These are phyloP conservation scores for Meliscaeva auricollis DNA, from an alignment of 2,888 invertebrate species.

Conservation along the genomic window DNA sequence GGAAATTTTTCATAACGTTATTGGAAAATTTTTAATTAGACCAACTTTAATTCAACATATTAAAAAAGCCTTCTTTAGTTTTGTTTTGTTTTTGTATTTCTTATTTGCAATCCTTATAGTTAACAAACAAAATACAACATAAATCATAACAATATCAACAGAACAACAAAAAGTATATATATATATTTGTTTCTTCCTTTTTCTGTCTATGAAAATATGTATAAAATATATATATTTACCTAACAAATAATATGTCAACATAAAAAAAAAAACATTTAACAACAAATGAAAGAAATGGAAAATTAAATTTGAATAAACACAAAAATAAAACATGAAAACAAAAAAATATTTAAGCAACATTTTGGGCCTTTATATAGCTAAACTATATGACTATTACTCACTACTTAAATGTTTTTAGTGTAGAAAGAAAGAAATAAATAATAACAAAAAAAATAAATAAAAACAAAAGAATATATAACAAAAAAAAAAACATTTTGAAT, in stretches of 20 bases:
- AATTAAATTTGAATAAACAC: constrained; percentile 39
- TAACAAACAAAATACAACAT: constrained; percentile 7
- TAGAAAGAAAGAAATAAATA: constrained; percentile 56
- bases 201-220: constrained; percentile 60
- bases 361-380: constrained; percentile 76
- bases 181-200: constrained; percentile 61
- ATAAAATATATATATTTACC: constrained; percentile 68
- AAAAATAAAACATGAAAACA: constrained; percentile 80
- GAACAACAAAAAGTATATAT: constrained; percentile 37
- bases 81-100: background rate
- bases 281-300: constrained; percentile 48
- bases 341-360: constrained; percentile 81
- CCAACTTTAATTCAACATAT: constrained; percentile 3
- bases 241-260: constrained; percentile 67
- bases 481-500: constrained; percentile 84
- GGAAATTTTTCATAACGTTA: constrained; percentile 54
- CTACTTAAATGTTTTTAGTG: constrained; percentile 75
- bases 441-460: constrained; percentile 25
- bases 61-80: background rate
- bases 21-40: constrained; percentile 44
- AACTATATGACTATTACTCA: constrained; percentile 73
- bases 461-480: constrained; percentile 86
- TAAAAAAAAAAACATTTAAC: constrained; percentile 45
- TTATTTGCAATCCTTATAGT: constrained; percentile 18
- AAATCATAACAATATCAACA: constrained; percentile 43